phyloP scores from a whole-genome alignment of 2,888 invertebrate species.

The Drosophila quinaria region DNA sequence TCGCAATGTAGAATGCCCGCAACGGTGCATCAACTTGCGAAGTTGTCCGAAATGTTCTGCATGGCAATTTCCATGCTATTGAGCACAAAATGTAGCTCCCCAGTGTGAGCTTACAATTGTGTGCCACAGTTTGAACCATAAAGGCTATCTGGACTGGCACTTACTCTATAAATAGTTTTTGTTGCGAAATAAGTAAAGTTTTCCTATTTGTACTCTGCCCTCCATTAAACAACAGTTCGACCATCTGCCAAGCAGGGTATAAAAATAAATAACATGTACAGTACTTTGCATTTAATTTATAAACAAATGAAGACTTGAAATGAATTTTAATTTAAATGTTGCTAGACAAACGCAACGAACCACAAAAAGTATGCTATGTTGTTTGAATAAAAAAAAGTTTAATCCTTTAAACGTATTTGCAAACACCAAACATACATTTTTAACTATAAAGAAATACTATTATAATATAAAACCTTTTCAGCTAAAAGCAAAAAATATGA shows the following conservation, averaged over 20 bases:
- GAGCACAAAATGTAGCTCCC: conserved; percentile 19
- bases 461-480: neutral
- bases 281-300: neutral
- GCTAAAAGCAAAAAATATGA: neutral
- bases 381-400: neutral
- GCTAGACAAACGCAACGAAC: neutral
- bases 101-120: conserved; percentile 7
- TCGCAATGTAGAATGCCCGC: conserved; percentile 15
- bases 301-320: neutral
- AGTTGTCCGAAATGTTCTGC: conserved; percentile 10
- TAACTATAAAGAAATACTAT: neutral
- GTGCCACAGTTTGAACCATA: neutral
- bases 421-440: neutral
- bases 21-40: conserved; percentile 28
- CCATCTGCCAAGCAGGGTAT: neutral
- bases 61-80: conserved; percentile 33
- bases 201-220: neutral
- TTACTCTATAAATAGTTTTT: conserved; percentile 2
- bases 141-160: neutral
- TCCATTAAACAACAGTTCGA: neutral
- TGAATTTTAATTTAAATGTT: neutral
- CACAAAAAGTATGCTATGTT: neutral
- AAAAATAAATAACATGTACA: neutral
- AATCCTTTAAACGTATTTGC: neutral
- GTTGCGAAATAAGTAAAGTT: neutral